Conservation (phyloP, 2,888 invertebrate species). For the Xestia xanthographa region DNA sequence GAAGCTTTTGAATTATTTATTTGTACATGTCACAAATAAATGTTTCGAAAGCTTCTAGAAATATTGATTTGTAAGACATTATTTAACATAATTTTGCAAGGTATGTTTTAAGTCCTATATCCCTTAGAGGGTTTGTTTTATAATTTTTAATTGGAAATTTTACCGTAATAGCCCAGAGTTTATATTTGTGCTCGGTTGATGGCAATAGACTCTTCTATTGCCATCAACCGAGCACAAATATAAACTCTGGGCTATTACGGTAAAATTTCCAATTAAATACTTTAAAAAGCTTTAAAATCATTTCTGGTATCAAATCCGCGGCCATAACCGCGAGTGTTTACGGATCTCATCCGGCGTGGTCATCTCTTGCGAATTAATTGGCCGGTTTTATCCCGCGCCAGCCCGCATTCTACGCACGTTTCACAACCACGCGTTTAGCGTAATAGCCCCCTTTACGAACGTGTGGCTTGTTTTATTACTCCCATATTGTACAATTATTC, state of each 20-base stretch:
- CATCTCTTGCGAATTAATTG: conserved; percentile 78
- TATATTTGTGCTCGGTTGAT: too few species aligned
- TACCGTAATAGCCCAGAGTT: not conserved
- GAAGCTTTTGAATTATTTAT: too few species aligned
- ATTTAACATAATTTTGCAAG: too few species aligned
- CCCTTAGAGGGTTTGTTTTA: not conserved
- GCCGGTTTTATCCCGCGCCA: conserved; percentile 32
- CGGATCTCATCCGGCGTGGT: conserved; percentile 48
- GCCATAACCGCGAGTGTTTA: conserved; percentile 24
- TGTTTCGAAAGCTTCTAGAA: too few species aligned
- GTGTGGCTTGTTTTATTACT: conserved; percentile 41
- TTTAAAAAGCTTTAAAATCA: not conserved
- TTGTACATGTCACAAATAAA: too few species aligned
- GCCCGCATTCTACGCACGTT: conserved; percentile 73
- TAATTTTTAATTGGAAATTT: not conserved
- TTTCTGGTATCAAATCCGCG: conserved; percentile 10
- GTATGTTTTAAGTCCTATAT: too few species aligned
- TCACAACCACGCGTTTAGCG: conserved; percentile 65
- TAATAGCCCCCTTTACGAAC: conserved; percentile 56
- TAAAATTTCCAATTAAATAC: not conserved
- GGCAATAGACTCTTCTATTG: too few species aligned
- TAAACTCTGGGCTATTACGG: not conserved
- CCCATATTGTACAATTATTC: conserved; percentile 52
- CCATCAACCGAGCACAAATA: too few species aligned
- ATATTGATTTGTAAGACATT: too few species aligned